phyloP scores from a whole-genome alignment of 2,888 invertebrate species.

The Synergus japonicus region DNA sequence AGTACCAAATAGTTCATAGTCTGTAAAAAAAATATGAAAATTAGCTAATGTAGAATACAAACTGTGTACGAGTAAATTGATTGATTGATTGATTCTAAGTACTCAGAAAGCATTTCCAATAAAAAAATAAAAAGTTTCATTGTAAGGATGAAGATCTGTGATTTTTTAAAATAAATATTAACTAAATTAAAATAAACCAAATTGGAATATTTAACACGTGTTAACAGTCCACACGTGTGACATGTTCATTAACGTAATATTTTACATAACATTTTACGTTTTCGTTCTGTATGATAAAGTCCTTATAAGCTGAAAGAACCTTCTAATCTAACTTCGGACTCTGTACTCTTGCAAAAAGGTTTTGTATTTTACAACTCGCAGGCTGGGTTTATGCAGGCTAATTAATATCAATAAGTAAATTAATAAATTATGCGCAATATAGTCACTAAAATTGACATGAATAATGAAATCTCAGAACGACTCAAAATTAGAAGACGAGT shows the following conservation, averaged over 20 bases:
- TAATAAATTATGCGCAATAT: slow-evolving; percentile 8
- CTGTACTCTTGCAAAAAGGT: slow-evolving; percentile 13
- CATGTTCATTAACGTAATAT: slow-evolving; percentile 44
- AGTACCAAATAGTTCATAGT: background rate
- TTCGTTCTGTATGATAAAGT: slow-evolving; percentile 18
- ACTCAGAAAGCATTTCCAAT: slow-evolving; percentile 24
- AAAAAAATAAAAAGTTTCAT: slow-evolving; percentile 19
- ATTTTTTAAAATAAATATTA: slow-evolving; percentile 32
- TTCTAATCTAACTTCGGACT: slow-evolving; percentile 8
- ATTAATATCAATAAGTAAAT: background rate
- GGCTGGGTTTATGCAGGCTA: slow-evolving; percentile 35
- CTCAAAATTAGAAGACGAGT: background rate
- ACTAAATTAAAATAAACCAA: slow-evolving; percentile 8
- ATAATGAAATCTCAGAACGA: background rate
- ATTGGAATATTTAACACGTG: slow-evolving; percentile 15
- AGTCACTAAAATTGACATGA: background rate
- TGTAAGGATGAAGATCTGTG: slow-evolving; percentile 5
- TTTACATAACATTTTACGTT: slow-evolving; percentile 34
- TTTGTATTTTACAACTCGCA: slow-evolving; percentile 23
- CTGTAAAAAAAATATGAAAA: slow-evolving; percentile 5
- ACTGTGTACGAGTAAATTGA: slow-evolving; percentile 5
- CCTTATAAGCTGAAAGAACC: background rate
- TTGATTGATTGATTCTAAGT: background rate
- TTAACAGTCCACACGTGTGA: slow-evolving; percentile 55
- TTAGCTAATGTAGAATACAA: background rate